Evolutionary conservation across 2,888 invertebrate species (phyloP).

Genomic region (Antitype chi): DNA sequence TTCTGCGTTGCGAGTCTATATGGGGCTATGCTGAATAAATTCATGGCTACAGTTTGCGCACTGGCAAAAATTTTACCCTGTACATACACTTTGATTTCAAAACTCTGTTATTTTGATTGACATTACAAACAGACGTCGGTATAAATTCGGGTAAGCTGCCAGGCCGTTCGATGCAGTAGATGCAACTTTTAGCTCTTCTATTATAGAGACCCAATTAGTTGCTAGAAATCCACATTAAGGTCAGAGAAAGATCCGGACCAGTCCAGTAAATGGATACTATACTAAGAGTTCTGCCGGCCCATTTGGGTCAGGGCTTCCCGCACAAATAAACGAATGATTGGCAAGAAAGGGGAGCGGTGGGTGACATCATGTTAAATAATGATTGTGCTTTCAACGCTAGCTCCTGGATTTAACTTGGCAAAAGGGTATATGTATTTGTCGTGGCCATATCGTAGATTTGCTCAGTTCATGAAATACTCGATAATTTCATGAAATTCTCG

Average conservation of each 20-base stretch:
- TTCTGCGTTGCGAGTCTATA: too few species aligned
- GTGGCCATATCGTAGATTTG: too few species aligned
- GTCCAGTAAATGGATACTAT: background rate
- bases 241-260: background rate
- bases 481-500: too few species aligned
- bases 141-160: too few species aligned
- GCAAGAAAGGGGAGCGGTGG: conserved; percentile 36
- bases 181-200: background rate
- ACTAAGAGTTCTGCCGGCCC: background rate
- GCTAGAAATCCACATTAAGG: background rate
- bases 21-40: too few species aligned
- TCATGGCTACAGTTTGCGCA: too few species aligned
- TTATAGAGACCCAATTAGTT: background rate
- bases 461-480: too few species aligned
- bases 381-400: conserved; percentile 14
- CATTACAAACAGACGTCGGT: too few species aligned
- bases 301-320: conserved; percentile 11
- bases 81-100: too few species aligned
- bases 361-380: conserved; percentile 19
- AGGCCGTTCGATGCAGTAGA: background rate
- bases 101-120: too few species aligned
- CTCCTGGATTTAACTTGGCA: background rate
- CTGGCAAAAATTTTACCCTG: too few species aligned
- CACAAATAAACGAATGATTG: conserved; percentile 21
- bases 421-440: background rate